These are phyloP conservation scores for Crocuta crocuta DNA, from an alignment of 2,113 vertebrate species.

Conservation along the genomic window DNA sequence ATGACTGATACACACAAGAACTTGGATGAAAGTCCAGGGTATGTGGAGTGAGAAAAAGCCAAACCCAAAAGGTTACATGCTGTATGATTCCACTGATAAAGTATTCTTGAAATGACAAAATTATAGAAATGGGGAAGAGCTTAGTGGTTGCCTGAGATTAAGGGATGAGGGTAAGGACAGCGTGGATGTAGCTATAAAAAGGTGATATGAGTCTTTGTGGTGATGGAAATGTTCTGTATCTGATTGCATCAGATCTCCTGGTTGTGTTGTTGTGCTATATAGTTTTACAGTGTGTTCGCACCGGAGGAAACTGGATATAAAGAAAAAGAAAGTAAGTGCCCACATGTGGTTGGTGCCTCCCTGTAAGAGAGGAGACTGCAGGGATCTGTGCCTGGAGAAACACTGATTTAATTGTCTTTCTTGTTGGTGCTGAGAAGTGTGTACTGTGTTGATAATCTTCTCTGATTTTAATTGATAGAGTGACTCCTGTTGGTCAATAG, in stretches of 20 bases:
- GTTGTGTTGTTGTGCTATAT: background rate
- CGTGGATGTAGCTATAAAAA: background rate
- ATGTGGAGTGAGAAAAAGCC: background rate
- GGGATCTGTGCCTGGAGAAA: background rate
- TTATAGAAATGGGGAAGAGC: background rate
- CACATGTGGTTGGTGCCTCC: background rate
- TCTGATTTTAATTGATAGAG: slow-evolving; percentile 12
- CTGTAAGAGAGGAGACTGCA: background rate
- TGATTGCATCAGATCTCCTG: background rate
- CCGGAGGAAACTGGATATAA: background rate
- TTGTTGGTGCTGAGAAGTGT: background rate
- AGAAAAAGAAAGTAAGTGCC: background rate
- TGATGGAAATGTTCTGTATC: background rate
- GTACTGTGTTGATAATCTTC: slow-evolving; percentile 13
- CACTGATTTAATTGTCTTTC: background rate
- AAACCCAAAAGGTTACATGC: background rate
- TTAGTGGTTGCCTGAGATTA: background rate
- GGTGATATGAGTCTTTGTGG: background rate
- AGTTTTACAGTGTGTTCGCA: background rate
- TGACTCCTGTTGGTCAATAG: background rate
- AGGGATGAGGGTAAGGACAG: background rate
- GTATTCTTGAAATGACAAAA: slow-evolving; percentile 12
- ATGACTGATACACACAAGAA: background rate
- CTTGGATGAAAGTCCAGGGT: background rate
- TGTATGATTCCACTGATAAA: background rate